Percentiles rank a stretch among this genome's conserved stretches.
These are phyloP conservation scores for Crepidodera aurea DNA, from an alignment of 2,888 invertebrate species.

Conservation along the genomic window DNA sequence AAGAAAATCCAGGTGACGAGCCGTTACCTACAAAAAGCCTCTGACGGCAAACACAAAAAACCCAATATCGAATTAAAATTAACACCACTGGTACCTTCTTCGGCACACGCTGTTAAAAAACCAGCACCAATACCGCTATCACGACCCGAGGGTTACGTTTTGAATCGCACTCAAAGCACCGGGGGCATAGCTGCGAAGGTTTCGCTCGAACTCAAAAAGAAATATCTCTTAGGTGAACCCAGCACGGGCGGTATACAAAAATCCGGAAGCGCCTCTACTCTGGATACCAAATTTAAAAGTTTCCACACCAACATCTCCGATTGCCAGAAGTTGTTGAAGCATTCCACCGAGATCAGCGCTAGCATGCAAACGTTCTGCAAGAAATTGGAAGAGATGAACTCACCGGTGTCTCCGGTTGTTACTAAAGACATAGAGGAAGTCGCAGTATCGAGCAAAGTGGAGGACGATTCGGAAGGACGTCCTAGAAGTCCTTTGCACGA, in stretches of 20 bases:
- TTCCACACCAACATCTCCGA: constrained; percentile 87
- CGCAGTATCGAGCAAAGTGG: constrained; percentile 33
- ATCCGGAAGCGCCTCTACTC: constrained; percentile 82
- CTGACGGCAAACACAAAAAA: constrained; percentile 55
- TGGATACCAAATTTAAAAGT: constrained; percentile 85
- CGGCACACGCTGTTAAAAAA: constrained; percentile 47
- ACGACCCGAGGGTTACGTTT: constrained; percentile 75
- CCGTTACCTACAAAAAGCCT: constrained; percentile 61
- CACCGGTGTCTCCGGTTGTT: constrained; percentile 49
- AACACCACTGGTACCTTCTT: constrained; percentile 57
- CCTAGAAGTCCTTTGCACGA: constrained; percentile 72
- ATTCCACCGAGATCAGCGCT: constrained; percentile 71
- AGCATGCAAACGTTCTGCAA: constrained; percentile 74
- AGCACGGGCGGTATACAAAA: constrained; percentile 76
- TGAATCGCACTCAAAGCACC: constrained; percentile 85
- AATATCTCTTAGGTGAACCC: constrained; percentile 80
- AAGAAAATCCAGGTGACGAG: constrained; percentile 71
- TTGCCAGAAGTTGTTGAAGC: constrained; percentile 85
- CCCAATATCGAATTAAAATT: constrained; percentile 59
- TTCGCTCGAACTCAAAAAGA: constrained; percentile 85
- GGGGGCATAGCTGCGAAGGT: constrained; percentile 89
- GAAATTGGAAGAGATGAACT: constrained; percentile 55
- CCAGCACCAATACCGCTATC: constrained; percentile 51
- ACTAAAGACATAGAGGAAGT: constrained; percentile 22
- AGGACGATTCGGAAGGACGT: constrained; percentile 61